These are phyloP conservation scores for Saccostrea glomerata DNA, from an alignment of 1,140 invertebrate genomes.

Conservation along the genomic window DNA sequence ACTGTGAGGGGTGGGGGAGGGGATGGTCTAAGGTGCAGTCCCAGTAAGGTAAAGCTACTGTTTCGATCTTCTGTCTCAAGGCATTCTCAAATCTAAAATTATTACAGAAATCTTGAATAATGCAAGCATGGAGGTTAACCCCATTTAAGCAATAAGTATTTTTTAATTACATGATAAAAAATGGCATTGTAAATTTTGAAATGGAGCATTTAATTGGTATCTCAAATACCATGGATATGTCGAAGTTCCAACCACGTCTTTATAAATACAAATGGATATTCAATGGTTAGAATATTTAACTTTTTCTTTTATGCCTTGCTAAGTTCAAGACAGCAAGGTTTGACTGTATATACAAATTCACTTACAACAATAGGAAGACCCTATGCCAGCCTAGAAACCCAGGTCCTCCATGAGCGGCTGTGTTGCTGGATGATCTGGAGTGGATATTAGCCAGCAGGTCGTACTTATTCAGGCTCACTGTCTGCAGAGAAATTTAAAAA, in stretches of 20 bases:
- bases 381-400: slow-evolving; percentile 69
- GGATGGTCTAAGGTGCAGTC: slow-evolving; percentile 74
- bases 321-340: too few species aligned
- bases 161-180: neutral
- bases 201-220: too few species aligned
- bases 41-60: slow-evolving; percentile 77
- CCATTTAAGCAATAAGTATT: neutral
- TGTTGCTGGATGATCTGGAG: slow-evolving; percentile 50
- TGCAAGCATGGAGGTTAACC: neutral
- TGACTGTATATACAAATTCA: slow-evolving; percentile 11
- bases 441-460: slow-evolving; percentile 66
- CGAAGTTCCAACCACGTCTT: too few species aligned
- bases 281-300: too few species aligned
- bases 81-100: slow-evolving; percentile 66
- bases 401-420: slow-evolving; percentile 64
- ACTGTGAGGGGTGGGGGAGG: slow-evolving; percentile 71
- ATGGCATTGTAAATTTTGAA: too few species aligned
- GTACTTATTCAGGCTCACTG: slow-evolving; percentile 67
- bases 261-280: too few species aligned
- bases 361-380: slow-evolving; percentile 67
- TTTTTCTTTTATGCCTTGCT: too few species aligned
- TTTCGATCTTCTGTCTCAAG: slow-evolving; percentile 57
- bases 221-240: too few species aligned
- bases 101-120: neutral
- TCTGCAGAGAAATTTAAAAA: slow-evolving; percentile 37